Evolutionary conservation across 2,797 vertebrate genomes (phyloP), one percentile per base, ranked within the genome.

Genomic region (Ceryle rudis): DNA sequence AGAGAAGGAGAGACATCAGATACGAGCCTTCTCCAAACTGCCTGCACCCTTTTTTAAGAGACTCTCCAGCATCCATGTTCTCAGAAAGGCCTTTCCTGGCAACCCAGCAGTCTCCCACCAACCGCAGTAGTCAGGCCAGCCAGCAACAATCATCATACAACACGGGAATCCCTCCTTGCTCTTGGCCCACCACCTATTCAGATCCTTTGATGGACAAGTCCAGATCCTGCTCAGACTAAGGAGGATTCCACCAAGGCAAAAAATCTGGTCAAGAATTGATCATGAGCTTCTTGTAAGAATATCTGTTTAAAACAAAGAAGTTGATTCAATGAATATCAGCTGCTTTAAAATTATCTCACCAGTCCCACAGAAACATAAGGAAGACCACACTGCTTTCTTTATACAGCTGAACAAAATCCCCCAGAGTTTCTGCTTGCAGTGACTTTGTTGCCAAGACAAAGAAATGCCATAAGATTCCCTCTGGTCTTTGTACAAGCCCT

Each of bases 201-300:
- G 14, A 67, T 28, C 18, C n/a, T 31, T 28, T 5, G 10, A 44
- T 18, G 5, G 23, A 28, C 7, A 75, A 90, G 47, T 44, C 42
- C 46, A 66, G 72, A 81, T 66, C 51, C 29, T 85, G 33, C 25
- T 78, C 29, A 70, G 20, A 55, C 21, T 13, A 82, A 61, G 44
- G 23, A 87, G 18, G 31, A 74, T 64, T 70, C 52, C n/a, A 57
- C 7, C 19, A 8, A 19, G 13, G 17, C 10, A 12, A 60, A 67
- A 71, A 4, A n/a, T 35, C 44, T 52, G 5, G 6, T 4, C 77
- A 18, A 78, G 33, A 57, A 49, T 2, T 65, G 28, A 62, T 58
- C 57, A 44, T 0, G 1, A 80, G 14, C 16, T 16, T 65, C 58
- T 57, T 2, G 0, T 21, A 81, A 35, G 5, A 57, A 28, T 8